Base-by-base conservation (phyloP, 2,888 invertebrate genomes). In the Dusona sp. region DNA sequence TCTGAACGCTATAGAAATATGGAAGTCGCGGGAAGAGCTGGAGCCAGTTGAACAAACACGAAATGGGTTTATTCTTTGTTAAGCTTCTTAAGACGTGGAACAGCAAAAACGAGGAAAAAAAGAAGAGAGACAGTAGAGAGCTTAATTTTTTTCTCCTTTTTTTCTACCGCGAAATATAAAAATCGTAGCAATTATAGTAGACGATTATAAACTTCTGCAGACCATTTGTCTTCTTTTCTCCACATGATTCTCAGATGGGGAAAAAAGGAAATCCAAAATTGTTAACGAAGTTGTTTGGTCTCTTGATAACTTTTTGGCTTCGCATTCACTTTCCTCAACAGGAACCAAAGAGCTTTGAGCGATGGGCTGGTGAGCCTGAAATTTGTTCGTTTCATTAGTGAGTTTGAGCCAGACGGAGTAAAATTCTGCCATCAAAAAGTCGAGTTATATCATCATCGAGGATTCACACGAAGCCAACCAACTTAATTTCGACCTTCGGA, bases 41-140 rank as follows among this genome's bases (percentile, higher is more conserved):
- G 67, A 42, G 45, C 65, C 67, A 72, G 81, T 82, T 79, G 82
- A 78, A 74, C 78, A 85, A 85, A 85, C 85, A 73, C 67, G 78
- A 78, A 65, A 82, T 61, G 74, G 85, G 78, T 79, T 85, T 81
- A 85, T 85, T 85, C 81, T 82, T 78, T 74, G 85, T 85, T 85
- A 79, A 82, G 83, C 78, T 84, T 72, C 83, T 87, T 73, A 80
- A 85, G 83, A 85, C 68, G 65, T 75, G 48, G 29, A 65, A 80
- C 36, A 68, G 38, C 36, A 29, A 42, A 22, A 54, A 51, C 16
- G 61, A 70, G 73, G 64, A n/a, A 22, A 64, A 57, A 70, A 61
- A 45, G 36, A 61, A 45, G 36, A 51, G 64, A 25, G 64, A 65
- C 38, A 42, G 42, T 16, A 48, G 70, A 9, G 64, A 80, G 79